Evolutionary conservation across 1,140 invertebrate species (phyloP), one percentile per base, ranked within the genome.

Genomic region (Panagrolaimus sp.): DNA sequence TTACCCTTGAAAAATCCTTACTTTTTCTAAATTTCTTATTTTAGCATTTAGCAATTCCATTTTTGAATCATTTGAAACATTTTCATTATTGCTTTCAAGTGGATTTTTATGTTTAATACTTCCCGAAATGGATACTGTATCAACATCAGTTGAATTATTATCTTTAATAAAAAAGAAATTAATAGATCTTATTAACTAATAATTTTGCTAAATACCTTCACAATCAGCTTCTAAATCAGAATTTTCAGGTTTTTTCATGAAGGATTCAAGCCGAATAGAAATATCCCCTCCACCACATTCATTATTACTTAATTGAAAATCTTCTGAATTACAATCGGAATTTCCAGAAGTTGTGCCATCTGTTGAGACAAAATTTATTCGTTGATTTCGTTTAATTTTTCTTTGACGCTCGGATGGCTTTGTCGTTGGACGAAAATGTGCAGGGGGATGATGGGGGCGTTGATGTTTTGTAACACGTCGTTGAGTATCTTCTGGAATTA

Each of bases 221-320:
- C 69, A 72, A 20, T 72, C 71, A 51, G 71, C 71, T 66, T 72
- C 71, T 27, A 72, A 47, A 44, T 57, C 44, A 69, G 63, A 74
- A 71, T 73, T 25, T 72, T 53, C 25, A 31, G 31, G 16, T 16
- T 27, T 51, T 20, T 62, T 47, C 9, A 74, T 65, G 13, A 72
- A 42, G 20, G 74, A 71, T 44, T 72, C 70, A 57, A 74, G 48
- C 25, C 72, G 74, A 46, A 25, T 27, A 16, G 57, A n/a, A 14
- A 43, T 11, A 14, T 64, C 70, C 14, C 63, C 68, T 7, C 31
- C n/a, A n/a, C n/a, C 31, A 7, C 31, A 38, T 31, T 72, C 43
- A 9, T 44, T n/a, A n/a, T n/a, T 66, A 31, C 70, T 57, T 11
- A 57, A 16, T 20, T 57, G 51, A 20, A n/a, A 27, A n/a, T 71